Conservation (phyloP, 1,140 invertebrate species). For the Globodera ellingtonae region DNA sequence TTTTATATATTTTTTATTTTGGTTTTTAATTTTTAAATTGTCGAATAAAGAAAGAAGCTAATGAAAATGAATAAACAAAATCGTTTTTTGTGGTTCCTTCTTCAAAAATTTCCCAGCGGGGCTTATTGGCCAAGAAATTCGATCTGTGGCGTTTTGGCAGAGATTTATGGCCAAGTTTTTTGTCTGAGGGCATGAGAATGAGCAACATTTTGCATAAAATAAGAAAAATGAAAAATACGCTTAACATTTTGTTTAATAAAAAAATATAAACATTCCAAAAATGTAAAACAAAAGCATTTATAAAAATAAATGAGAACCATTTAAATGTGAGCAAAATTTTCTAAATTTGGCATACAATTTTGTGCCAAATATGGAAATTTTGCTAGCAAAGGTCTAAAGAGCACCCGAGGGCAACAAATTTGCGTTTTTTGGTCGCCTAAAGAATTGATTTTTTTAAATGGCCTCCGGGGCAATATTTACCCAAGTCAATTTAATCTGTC, state of each 20-base stretch:
- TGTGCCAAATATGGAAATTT: constrained; percentile 1
- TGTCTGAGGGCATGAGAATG: not conserved
- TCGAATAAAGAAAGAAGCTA: too few relatives aligned
- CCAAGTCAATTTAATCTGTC: not conserved
- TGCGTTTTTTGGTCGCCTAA: not conserved
- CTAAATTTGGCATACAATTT: not conserved
- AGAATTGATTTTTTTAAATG: not conserved
- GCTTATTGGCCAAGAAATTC: not conserved
- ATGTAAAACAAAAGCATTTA: not conserved
- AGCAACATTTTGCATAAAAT: too few relatives aligned
- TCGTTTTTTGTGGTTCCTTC: not conserved
- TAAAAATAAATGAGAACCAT: not conserved
- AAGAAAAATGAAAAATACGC: not conserved
- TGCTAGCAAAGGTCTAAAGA: not conserved
- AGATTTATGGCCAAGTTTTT: too few relatives aligned
- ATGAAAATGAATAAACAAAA: too few relatives aligned
- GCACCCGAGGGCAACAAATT: not conserved
- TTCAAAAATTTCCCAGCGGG: not conserved
- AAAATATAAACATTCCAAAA: not conserved
- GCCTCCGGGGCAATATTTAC: not conserved
- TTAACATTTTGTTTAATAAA: not conserved
- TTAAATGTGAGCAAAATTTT: not conserved
- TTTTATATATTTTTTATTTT: too few relatives aligned
- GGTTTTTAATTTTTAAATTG: too few relatives aligned
- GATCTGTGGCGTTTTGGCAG: not conserved